A percentile compares a stretch with the other conserved stretches of the same genome.
phyloP scores from a whole-genome alignment of 92 coral and sea anemone genomes.

The Meandrina meandrites region DNA sequence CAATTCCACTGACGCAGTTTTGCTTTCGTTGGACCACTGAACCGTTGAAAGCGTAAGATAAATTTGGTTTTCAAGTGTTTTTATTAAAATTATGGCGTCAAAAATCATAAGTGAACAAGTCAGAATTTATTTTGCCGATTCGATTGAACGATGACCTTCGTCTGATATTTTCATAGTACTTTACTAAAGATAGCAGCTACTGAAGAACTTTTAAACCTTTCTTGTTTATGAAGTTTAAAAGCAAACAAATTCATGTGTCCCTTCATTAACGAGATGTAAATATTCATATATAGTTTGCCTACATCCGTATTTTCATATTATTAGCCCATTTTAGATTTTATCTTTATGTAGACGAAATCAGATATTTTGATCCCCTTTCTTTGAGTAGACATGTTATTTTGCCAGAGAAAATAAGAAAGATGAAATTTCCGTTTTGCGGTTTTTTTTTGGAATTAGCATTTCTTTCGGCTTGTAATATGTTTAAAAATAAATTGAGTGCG shows the following conservation, averaged over 20 bases:
- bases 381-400: neutral
- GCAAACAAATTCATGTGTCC: no score
- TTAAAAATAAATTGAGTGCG: neutral
- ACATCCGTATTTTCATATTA: neutral
- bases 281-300: neutral
- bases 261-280: neutral
- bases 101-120: slow-evolving; percentile 7
- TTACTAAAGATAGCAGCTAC: neutral
- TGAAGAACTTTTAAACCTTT: neutral
- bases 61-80: neutral
- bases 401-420: neutral
- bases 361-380: slow-evolving; percentile 1
- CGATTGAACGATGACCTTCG: neutral
- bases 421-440: slow-evolving; percentile 24
- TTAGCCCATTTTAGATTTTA: slow-evolving; percentile 23
- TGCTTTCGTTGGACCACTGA: slow-evolving; percentile 1
- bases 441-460: slow-evolving; percentile 16
- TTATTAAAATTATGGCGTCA: neutral
- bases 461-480: neutral
- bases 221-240: slow-evolving; percentile 1
- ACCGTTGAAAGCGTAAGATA: slow-evolving; percentile 20
- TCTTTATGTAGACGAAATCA: slow-evolving; percentile 15
- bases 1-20: slow-evolving; percentile 12
- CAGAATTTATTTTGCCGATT: neutral
- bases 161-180: neutral